Evolutionary conservation across 2,797 vertebrate genomes (phyloP), one percentile per base, ranked within the genome.

Genomic region (Balearica regulorum): DNA sequence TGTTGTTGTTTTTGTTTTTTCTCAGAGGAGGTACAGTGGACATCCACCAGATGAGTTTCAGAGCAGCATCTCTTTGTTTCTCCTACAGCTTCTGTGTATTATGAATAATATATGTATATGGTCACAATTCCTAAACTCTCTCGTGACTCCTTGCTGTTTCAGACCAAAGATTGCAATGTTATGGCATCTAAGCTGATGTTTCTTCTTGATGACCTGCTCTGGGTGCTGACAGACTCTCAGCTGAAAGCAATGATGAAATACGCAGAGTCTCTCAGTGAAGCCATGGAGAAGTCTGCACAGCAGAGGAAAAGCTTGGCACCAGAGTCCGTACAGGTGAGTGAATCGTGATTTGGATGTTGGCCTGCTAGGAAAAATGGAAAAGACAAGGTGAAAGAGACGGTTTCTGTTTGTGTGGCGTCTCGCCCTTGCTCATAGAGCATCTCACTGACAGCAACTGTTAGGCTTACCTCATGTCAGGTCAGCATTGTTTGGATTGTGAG

Each of bases 81-180:
- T 81, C 9, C 81, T 83, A 8, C 61, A 49, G 29, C 43, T 80
- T 71, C 58, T 31, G 9, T 75, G n/a, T 77, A 4, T 65, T 57
- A 10, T 26, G 48, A 58, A 19, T 60, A 46, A 12, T 16, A 8
- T 44, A 0, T 26, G 13, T 29, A 24, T 58, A 51, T 13, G 15
- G 13, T n/a, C 80, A 64, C 29, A 58, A 4, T 91, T 83, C 33
- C 49, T 93, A 29, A 97, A 64, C 48, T 44, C 29, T 29, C 5
- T 92, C 78, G 57, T 88, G 57, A 7, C 82, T 78, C 71, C 62
- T 37, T 83, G 43, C 53, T 80, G 5, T 94, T 90, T 62, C 89
- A 99, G 99, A 99, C 99, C 97, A 99, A 99, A 97, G 99, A 99
- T 89, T 99, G 99, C 97, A 99, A 99, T 3, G 99, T 99, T 79